These are phyloP conservation scores for Bettongia penicillata DNA, from an alignment of 2,113 vertebrate species.

Conservation along the genomic window DNA sequence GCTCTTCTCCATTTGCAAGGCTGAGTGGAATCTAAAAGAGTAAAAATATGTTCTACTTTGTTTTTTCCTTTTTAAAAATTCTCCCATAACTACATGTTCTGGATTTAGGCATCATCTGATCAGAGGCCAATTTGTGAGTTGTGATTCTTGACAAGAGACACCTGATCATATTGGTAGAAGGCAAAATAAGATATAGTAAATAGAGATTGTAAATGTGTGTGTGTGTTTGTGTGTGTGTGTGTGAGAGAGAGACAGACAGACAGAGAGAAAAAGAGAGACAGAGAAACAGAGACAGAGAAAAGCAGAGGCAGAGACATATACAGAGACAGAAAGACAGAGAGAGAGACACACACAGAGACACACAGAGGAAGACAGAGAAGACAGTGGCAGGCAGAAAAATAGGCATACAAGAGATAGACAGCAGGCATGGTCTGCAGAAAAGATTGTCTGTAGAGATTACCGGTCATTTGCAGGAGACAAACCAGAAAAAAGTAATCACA, in stretches of 20 bases:
- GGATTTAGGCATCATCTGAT: not conserved
- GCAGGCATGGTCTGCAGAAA: not conserved
- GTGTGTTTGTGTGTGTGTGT: too few species aligned
- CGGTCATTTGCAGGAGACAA: too few species aligned
- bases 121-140: not conserved
- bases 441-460: too few species aligned
- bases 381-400: not conserved
- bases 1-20: not conserved
- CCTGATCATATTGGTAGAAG: not conserved
- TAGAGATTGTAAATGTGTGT: not conserved
- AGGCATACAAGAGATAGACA: not conserved
- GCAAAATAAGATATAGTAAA: not conserved
- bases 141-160: not conserved
- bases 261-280: too few species aligned
- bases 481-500: not conserved
- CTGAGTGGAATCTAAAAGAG: not conserved
- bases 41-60: not conserved
- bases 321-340: too few species aligned
- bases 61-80: not conserved
- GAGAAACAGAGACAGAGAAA: too few species aligned
- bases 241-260: too few species aligned
- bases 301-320: too few species aligned
- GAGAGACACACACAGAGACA: too few species aligned
- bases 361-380: not conserved
- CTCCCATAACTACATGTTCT: not conserved